Base-by-base conservation (phyloP, 2,888 invertebrate species). In the Eurytoma californica region DNA sequence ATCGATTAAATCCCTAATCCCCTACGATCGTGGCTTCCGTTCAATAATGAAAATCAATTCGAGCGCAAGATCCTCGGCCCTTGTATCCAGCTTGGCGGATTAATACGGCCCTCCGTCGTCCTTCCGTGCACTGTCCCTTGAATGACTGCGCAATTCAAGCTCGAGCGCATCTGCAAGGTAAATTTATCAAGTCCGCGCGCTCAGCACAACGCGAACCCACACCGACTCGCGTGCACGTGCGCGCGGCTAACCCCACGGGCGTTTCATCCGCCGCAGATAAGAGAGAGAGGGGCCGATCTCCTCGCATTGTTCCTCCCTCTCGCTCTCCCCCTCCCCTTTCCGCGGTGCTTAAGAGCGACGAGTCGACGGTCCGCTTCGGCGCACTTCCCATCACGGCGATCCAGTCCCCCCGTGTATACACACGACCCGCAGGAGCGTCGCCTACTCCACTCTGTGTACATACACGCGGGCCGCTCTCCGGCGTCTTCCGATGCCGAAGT, bases 181-280 rank as follows among this genome's bases (percentile, higher is more conserved):
- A 76, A 76, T 76, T 69, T 69, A 76, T 69, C 75, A 75, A 75
- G 75, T 60, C 20, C 49, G 24, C 24, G 51, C 14, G 70, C 53
- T 68, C 24, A 47, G 53, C 47, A 12, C 51, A 65, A 28, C 55
- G 20, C 51, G 4, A 14, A 39, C 20, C 57, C 39, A 69, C 57
- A 24, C 13, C 1, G 13, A 69, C 57, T 7, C 20, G 47, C 13
- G 39, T 18, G 58, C 58, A 9, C 39, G 53, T 30, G 18, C 47
- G 20, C 28, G 39, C 57, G n/a, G 18, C 49, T 51, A 51, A 51
- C 65, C 20, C 30, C 47, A n/a, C 49, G 2, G 24, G 49, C 18
- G 7, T 16, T 65, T 39, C 39, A 47, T 39, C 69, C 53, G 18
- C 18, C 12, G 5, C 30, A 61, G 57, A 69, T 20, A 39, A 47